Conservation (phyloP, 2,888 invertebrate species). For the Eilema sororculum region DNA sequence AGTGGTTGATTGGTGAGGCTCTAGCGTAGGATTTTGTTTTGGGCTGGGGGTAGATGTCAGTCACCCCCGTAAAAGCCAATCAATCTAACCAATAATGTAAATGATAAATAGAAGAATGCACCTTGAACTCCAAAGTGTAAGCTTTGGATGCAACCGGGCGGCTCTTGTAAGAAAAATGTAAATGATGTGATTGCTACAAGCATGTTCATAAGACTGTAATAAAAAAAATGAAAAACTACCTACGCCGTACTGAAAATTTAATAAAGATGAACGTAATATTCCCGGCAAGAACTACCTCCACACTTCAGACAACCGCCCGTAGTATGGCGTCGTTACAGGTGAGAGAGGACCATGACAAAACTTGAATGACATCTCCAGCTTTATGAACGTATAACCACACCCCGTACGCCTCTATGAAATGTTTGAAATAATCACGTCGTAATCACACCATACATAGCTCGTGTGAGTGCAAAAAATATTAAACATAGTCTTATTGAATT, state of each 20-base stretch:
- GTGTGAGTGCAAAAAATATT: background rate
- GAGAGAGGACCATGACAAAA: slow-evolving; percentile 2
- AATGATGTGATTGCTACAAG: too few species aligned
- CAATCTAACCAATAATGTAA: background rate
- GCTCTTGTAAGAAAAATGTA: too few species aligned
- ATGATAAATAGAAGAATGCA: background rate
- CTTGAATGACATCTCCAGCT: background rate
- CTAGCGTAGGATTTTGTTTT: background rate
- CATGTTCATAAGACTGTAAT: too few species aligned
- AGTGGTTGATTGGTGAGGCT: background rate
- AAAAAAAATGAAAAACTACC: background rate
- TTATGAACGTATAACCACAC: background rate
- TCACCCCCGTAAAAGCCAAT: background rate
- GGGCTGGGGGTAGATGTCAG: background rate
- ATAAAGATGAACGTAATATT: background rate
- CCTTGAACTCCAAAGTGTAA: background rate
- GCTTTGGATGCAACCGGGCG: background rate
- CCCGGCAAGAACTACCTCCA: background rate
- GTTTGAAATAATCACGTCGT: background rate
- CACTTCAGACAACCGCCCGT: background rate
- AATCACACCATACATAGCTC: background rate
- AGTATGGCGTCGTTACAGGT: background rate
- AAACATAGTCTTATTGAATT: too few species aligned
- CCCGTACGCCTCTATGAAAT: background rate
- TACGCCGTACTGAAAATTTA: background rate